Percentiles rank a stretch among this genome's conserved stretches.
Conservation (phyloP, 2,113 vertebrate genomes). For the Meriones unguiculatus region DNA sequence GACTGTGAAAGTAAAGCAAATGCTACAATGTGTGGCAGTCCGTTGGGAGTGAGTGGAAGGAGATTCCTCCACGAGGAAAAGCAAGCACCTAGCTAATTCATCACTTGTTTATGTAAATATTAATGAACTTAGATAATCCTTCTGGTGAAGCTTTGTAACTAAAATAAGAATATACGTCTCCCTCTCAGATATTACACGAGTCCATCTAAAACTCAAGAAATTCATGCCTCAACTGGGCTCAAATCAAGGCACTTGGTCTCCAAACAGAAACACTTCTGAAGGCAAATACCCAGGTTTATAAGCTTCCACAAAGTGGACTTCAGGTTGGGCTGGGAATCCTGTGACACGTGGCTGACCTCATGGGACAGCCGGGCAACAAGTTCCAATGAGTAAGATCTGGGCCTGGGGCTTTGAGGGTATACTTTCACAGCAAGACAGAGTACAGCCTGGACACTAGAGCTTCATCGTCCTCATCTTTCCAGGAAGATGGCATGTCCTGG, state of each 20-base stretch:
- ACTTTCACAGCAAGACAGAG: neutral
- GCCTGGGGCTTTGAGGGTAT: neutral
- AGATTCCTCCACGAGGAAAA: neutral
- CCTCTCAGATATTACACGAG: neutral
- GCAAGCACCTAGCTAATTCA: neutral
- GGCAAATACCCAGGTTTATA: neutral
- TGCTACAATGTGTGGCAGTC: neutral
- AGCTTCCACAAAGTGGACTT: neutral
- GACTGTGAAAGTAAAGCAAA: neutral
- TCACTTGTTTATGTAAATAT: neutral
- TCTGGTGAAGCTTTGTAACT: neutral
- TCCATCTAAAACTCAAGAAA: neutral
- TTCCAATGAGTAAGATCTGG: neutral
- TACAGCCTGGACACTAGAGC: neutral
- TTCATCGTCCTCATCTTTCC: neutral
- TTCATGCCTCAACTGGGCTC: neutral
- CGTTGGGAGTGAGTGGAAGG: neutral
- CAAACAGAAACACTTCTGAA: neutral
- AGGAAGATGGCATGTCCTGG: constrained; percentile 38
- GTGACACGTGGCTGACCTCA: neutral
- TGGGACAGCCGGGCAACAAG: neutral
- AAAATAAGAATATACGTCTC: neutral
- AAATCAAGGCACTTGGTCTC: neutral
- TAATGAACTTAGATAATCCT: neutral
- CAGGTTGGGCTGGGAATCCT: neutral